Base-by-base conservation (phyloP, 2,113 vertebrate genomes). In the Tragelaphus scriptus region DNA sequence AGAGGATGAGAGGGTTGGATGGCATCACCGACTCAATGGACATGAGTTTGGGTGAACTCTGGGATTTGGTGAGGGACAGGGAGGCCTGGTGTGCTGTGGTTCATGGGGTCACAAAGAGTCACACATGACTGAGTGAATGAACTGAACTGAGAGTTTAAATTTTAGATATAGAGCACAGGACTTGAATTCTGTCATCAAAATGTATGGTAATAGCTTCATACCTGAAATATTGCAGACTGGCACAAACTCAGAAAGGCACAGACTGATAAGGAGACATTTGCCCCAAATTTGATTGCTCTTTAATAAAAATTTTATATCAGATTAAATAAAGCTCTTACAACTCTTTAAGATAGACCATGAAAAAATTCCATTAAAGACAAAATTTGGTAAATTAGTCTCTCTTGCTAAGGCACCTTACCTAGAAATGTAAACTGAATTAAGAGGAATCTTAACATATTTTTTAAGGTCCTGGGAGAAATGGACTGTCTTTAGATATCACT, bases 381-480 rank as follows among this genome's bases (percentile, higher is more conserved):
- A 65, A 9, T 86, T 71, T 25, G 23, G 26, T 80, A 59, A 96
- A 47, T 88, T 26, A 87, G 30, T 63, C 61, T 94, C 51, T 44
- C 63, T 30, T 40, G 44, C 13, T n/a, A n/a, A 87, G 6, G 21
- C 32, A 91, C 19, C n/a, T 56, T 56, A 32, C 80, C 71, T 81
- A 28, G 94, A 95, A 97, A 94, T 26, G 4, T 80, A 75, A 89
- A 90, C 44, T 92, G 65, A 92, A 90, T 85, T 84, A 97, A 65
- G 32, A 49, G 23, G 32, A 94, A 91, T 92, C 75, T 30, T 15
- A 84, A 59, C 53, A 56, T 32, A 81, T 59, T 44, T 85, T 84
- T 77, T 63, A 58, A 81, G 2, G 17, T 81, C 30, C 26, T 61
- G 32, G 26, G 82, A 94, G 81, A 86, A 93, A 90, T 8, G 4